A percentile compares a stretch with the other conserved stretches of the same genome.
phyloP scores from a whole-genome alignment of 1,140 invertebrate genomes.

The Drosophila sechellia region DNA sequence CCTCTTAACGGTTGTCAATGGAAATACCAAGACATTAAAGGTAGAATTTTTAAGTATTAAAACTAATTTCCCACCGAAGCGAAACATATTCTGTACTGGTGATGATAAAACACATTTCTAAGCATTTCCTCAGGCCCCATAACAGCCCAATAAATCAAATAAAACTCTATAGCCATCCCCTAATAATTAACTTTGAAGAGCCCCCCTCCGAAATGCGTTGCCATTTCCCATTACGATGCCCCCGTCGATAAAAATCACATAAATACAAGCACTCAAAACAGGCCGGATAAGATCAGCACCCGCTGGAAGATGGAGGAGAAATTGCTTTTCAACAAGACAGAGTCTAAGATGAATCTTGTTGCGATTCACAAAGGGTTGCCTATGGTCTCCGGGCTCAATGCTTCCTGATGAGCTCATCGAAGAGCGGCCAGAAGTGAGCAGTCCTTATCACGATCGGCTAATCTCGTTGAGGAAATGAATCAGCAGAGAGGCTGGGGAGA shows the following conservation, averaged over 20 bases:
- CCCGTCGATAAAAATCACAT: slow-evolving; percentile 39
- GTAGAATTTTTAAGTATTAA: not conserved
- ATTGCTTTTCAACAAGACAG: slow-evolving; percentile 70
- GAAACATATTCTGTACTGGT: not conserved
- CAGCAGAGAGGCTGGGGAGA: slow-evolving; percentile 56
- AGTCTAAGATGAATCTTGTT: slow-evolving; percentile 49
- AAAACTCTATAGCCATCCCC: slow-evolving; percentile 24
- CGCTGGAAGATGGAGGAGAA: slow-evolving; percentile 18
- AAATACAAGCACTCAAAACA: slow-evolving; percentile 64
- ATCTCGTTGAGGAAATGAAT: slow-evolving; percentile 69
- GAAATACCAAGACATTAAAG: not conserved
- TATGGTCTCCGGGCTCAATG: not conserved
- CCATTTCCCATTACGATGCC: slow-evolving; percentile 45
- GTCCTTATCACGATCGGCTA: slow-evolving; percentile 72
- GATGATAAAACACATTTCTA: not conserved
- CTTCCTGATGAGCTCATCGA: slow-evolving; percentile 66
- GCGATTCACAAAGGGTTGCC: slow-evolving; percentile 65
- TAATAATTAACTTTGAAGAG: slow-evolving; percentile 36
- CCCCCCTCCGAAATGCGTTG: slow-evolving; percentile 31
- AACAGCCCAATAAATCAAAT: slow-evolving; percentile 33
- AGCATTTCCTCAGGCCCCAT: slow-evolving; percentile 7
- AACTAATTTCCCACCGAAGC: not conserved
- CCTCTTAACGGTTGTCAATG: slow-evolving; percentile 4
- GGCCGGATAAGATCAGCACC: slow-evolving; percentile 62
- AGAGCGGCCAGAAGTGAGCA: slow-evolving; percentile 60